These are phyloP conservation scores for Echinops telfairi DNA, from an alignment of 2,113 vertebrate species.

Conservation along the genomic window DNA sequence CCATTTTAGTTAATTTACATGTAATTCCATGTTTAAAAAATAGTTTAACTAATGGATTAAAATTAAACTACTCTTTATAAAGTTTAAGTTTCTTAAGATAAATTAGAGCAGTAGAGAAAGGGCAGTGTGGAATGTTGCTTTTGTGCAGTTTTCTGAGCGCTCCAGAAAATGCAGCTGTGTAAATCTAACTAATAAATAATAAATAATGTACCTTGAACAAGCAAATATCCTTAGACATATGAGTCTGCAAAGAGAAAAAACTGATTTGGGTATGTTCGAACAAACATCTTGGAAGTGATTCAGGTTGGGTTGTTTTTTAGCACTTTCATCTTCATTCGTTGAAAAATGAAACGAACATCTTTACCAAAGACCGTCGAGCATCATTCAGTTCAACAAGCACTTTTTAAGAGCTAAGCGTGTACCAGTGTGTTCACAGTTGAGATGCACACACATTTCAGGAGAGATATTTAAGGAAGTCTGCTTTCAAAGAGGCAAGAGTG, in stretches of 20 bases:
- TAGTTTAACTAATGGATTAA: neutral
- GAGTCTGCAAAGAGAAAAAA: slow-evolving; percentile 34
- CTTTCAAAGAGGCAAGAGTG: neutral
- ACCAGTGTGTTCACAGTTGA: neutral
- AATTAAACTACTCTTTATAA: slow-evolving; percentile 9
- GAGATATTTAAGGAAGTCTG: neutral
- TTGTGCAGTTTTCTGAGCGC: neutral
- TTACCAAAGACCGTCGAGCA: slow-evolving; percentile 40
- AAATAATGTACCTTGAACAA: slow-evolving; percentile 43
- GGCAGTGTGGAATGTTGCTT: neutral
- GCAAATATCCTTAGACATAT: slow-evolving; percentile 9
- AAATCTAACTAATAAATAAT: slow-evolving; percentile 34
- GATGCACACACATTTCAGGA: neutral
- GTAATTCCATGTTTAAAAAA: slow-evolving; percentile 12
- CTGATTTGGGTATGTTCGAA: slow-evolving; percentile 32
- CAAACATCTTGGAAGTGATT: slow-evolving; percentile 55
- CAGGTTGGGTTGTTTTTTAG: neutral
- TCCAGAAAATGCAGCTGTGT: neutral
- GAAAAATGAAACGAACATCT: slow-evolving; percentile 52
- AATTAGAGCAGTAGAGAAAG: slow-evolving; percentile 18
- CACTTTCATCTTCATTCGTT: slow-evolving; percentile 51
- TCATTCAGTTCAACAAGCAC: slow-evolving; percentile 42
- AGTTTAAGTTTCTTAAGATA: slow-evolving; percentile 30
- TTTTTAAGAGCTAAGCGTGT: neutral
- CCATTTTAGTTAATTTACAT: neutral